Percentiles rank a stretch among this genome's conserved stretches.
phyloP scores from a whole-genome alignment of 2,113 vertebrate species.

The Eonycteris spelaea region DNA sequence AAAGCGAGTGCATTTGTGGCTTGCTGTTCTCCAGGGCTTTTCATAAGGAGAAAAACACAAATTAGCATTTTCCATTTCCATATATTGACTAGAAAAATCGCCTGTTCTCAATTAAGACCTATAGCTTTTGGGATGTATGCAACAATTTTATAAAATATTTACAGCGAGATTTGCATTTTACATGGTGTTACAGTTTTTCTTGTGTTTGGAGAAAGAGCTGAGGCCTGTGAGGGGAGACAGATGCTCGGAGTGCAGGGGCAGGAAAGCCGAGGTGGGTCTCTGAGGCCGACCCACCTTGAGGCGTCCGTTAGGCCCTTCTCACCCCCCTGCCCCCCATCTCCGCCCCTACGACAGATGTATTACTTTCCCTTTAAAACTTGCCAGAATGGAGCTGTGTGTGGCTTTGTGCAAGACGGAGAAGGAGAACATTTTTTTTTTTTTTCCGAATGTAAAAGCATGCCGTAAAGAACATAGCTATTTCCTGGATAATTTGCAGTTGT shows the following conservation, averaged over 20 bases:
- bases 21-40: conserved; percentile 87
- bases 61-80: conserved; percentile 93
- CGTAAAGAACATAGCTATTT: conserved; percentile 88
- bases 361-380: conserved; percentile 80
- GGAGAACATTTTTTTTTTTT: conserved; percentile 66
- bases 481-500: conserved; percentile 90
- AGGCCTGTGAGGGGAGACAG: conserved; percentile 77
- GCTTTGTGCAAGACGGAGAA: conserved; percentile 81
- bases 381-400: conserved; percentile 70
- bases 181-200: conserved; percentile 85
- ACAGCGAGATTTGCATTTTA: conserved; percentile 89
- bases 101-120: conserved; percentile 91
- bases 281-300: conserved; percentile 69
- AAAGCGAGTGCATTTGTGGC: conserved; percentile 89
- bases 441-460: conserved; percentile 81
- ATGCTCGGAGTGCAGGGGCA: conserved; percentile 48
- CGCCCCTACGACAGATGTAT: conserved; percentile 67
- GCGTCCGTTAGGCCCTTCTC: conserved; percentile 58
- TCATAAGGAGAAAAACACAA: conserved; percentile 90
- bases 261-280: conserved; percentile 69
- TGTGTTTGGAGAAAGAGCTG: conserved; percentile 80
- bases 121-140: conserved; percentile 89
- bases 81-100: conserved; percentile 91
- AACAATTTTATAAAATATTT: conserved; percentile 92
- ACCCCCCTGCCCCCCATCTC: neutral